Percentiles rank a stretch among this genome's conserved stretches.
Conservation (phyloP, 2,113 vertebrate species). For the Phodopus roborovskii region DNA sequence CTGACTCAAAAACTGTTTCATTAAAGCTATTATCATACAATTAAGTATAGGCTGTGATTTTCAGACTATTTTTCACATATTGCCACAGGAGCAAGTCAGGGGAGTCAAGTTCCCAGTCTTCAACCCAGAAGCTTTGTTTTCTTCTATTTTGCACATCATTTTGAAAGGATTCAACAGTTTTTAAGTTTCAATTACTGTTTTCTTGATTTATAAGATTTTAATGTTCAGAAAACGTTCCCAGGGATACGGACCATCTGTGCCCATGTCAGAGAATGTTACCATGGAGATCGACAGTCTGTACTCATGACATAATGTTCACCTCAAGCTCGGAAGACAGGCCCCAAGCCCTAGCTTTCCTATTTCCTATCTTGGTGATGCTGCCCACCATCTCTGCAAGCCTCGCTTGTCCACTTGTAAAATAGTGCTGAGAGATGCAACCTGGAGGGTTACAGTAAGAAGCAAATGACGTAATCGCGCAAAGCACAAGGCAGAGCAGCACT, state of each 20-base stretch:
- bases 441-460: neutral
- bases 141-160: constrained; percentile 21
- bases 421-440: neutral
- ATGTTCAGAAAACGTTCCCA: constrained; percentile 23
- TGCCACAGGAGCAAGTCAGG: neutral
- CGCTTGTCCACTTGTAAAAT: neutral
- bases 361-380: neutral
- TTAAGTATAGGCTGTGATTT: neutral
- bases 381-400: neutral
- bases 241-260: neutral
- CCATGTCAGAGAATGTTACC: neutral
- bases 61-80: neutral
- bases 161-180: constrained; percentile 25
- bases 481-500: neutral
- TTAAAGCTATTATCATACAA: neutral
- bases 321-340: constrained; percentile 18
- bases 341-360: neutral
- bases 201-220: neutral
- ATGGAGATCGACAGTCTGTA: neutral
- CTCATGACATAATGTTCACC: neutral
- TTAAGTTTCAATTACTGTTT: neutral
- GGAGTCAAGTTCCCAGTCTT: neutral
- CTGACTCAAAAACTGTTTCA: neutral
- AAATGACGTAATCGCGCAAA: neutral
- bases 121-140: constrained; percentile 28